phyloP scores from a whole-genome alignment of 2,113 vertebrate species.

The Phoxinus phoxinus region DNA sequence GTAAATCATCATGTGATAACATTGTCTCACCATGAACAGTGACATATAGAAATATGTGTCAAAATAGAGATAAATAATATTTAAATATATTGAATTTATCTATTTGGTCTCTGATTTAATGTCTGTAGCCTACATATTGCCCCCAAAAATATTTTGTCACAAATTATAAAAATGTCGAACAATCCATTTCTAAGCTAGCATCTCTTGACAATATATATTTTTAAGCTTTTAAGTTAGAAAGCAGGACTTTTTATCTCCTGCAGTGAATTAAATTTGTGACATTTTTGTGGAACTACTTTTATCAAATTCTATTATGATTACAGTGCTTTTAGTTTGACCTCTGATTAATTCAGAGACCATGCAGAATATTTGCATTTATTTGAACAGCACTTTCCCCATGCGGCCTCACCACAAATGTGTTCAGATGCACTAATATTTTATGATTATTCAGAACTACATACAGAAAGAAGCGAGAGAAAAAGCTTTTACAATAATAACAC shows the following conservation, averaged over 20 bases:
- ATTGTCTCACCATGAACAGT: neutral
- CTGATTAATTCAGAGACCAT: neutral
- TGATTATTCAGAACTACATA: neutral
- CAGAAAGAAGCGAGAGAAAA: neutral
- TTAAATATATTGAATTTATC: neutral
- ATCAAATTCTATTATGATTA: neutral
- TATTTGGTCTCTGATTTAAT: neutral
- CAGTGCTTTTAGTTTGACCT: neutral
- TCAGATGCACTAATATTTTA: neutral
- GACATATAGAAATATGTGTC: neutral
- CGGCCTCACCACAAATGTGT: neutral
- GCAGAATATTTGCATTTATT: neutral
- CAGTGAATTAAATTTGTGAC: neutral
- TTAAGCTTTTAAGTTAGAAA: neutral
- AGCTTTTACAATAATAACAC: slow-evolving; percentile 14
- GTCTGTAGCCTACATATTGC: neutral
- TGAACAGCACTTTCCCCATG: neutral
- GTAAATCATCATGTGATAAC: neutral
- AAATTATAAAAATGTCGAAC: neutral
- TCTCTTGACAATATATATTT: neutral
- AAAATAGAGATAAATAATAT: neutral
- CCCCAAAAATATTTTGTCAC: neutral
- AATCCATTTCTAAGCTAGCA: neutral
- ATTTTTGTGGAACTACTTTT: neutral
- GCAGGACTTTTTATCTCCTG: neutral